phyloP scores from a whole-genome alignment of 2,113 vertebrate species.

The Dissostichus mawsoni region DNA sequence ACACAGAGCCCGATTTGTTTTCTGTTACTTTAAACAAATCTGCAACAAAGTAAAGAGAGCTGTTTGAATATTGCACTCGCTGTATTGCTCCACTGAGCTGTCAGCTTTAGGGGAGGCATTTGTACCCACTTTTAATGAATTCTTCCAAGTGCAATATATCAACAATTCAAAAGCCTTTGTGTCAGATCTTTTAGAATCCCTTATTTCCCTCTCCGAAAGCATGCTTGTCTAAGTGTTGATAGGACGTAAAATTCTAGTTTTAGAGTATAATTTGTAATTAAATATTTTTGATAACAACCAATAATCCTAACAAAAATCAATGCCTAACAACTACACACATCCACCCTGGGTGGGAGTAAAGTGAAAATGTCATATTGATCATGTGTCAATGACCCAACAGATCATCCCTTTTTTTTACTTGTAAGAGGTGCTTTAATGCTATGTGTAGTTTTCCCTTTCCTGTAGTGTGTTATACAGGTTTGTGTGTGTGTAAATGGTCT shows the following conservation, averaged over 20 bases:
- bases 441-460: too few relatives aligned
- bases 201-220: not conserved
- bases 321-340: too few relatives aligned
- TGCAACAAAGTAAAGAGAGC: slow-evolving; percentile 49
- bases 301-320: too few relatives aligned
- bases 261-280: too few relatives aligned
- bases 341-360: too few relatives aligned
- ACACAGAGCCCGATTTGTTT: slow-evolving; percentile 49
- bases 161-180: slow-evolving; percentile 38
- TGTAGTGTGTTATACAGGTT: too few relatives aligned
- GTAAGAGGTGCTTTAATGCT: too few relatives aligned
- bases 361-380: too few relatives aligned
- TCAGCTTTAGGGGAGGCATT: slow-evolving; percentile 51
- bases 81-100: slow-evolving; percentile 50
- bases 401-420: too few relatives aligned
- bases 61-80: slow-evolving; percentile 47
- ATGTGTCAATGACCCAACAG: too few relatives aligned
- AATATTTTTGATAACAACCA: too few relatives aligned
- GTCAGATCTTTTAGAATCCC: slow-evolving; percentile 3
- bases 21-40: slow-evolving; percentile 49
- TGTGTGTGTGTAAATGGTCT: too few relatives aligned
- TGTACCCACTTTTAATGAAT: slow-evolving; percentile 54
- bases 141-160: slow-evolving; percentile 40
- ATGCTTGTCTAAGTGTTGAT: not conserved
- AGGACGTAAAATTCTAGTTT: not conserved